Base-by-base conservation (phyloP, 2,113 vertebrate species). In the Syngnathus typhle region DNA sequence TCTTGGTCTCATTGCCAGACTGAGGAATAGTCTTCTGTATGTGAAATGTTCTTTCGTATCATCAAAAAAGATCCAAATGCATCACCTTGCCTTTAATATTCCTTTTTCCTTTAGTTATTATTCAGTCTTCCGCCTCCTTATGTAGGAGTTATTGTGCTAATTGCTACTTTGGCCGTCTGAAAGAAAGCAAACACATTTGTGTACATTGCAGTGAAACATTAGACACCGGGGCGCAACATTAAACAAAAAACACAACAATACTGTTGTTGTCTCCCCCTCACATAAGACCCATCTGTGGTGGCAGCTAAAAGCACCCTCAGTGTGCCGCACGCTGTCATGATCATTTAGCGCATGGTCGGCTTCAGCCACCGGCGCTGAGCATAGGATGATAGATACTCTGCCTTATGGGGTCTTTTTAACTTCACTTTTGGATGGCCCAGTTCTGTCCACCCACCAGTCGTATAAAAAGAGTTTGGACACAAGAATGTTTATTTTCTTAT, bases 361-460 rank as follows among this genome's bases (percentile, higher is more conserved):
- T 68, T 81, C 63, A 74, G 74, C 82, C 71, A 23, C 68, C 47
- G 73, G 67, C 72, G 70, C 76, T 79, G 72, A 80, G 83, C 73
- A 78, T 60, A 60, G 73, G 75, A 66, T 61, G 67, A 74, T 79
- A 80, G 77, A 85, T 68, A 67, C 55, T 79, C 66, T 82, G 72
- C 81, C 79, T 83, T 79, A 75, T 74, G 71, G 79, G 79, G 58
- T 80, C 68, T 82, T 78, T 32, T 83, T 74, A 82, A 83, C 82
- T 76, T 82, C 72, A 82, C 77, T 77, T 83, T 80, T 70, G 71
- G 68, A 67, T 84, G 82, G 77, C 84, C 87, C 73, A 88, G 78
- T 84, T 89, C 83, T 89, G 87, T 83, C 85, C 88, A 56, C 49
- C 51, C 71, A 78, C 71, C 62, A 61, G 66, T 11, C 5, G 27